Base-by-base conservation (phyloP, 2,797 vertebrate species). In the Leptoclinus maculatus region DNA sequence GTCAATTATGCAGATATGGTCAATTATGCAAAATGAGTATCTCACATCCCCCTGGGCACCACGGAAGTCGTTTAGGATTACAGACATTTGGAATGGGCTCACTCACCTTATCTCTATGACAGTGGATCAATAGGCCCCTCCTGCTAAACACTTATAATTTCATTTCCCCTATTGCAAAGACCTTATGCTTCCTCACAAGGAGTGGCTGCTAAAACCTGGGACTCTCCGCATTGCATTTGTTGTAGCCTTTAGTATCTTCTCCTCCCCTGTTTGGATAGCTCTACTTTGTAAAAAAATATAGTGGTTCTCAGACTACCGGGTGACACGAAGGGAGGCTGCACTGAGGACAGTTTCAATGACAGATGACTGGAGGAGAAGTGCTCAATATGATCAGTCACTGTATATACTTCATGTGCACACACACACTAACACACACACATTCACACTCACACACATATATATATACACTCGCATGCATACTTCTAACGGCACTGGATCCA, bases 111-210 rank as follows among this genome's bases (percentile, higher is more conserved):
- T 92, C 88, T 90, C 74, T 72, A 71, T 71, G 73, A 84, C 79
- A 81, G 63, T 34, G 71, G 83, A 92, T 93, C 91, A 87, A 93
- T 90, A 88, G 11, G 45, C 47, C 79, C 76, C 78, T 82, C 76
- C 84, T 87, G 86, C 84, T 85, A 82, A 81, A 85, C 83, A 83
- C 82, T 85, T 84, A 71, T 76, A 73, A 85, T 91, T 84, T 87
- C 39, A 88, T 86, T 86, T 83, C 51, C 73, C 47, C 57, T 29
- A 38, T 65, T 70, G 82, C 74, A 72, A 71, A 83, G 63, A 80
- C 53, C 66, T 59, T 78, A n/a, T 38, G 60, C 57, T 74, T 77
- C 54, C 71, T 63, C 38, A 74, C 17, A 49, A 81, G 25, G 23
- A 10, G 23, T 71, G 72, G 49, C 71, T 71, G 65, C 32, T 68